These are phyloP conservation scores for Bimastos eiseni DNA, from an alignment of 2,888 invertebrate species.

Conservation along the genomic window DNA sequence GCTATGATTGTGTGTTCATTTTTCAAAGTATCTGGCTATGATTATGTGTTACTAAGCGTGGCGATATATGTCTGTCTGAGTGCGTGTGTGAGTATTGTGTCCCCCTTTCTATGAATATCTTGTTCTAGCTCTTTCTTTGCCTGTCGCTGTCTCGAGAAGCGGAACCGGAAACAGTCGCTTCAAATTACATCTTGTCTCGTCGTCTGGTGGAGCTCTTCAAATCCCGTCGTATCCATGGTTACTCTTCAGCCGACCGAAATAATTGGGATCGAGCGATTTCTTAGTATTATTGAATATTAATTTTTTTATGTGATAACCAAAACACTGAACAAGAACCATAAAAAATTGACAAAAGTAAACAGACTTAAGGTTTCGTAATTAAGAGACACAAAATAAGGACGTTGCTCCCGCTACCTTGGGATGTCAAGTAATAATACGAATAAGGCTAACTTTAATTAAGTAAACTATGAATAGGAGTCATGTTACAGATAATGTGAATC, in stretches of 20 bases:
- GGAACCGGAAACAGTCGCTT: slow-evolving; percentile 2
- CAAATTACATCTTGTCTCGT: background rate
- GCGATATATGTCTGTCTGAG: background rate
- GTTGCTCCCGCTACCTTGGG: too few relatives aligned
- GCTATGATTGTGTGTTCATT: too few relatives aligned
- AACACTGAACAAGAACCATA: too few relatives aligned
- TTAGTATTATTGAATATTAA: too few relatives aligned
- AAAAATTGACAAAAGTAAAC: too few relatives aligned
- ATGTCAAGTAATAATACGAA: too few relatives aligned
- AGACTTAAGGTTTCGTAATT: too few relatives aligned
- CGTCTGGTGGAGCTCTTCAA: background rate
- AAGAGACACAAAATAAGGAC: too few relatives aligned
- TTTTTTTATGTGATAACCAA: too few relatives aligned
- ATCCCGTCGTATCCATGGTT: slow-evolving; percentile 13
- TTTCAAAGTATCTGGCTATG: background rate
- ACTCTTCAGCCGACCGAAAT: background rate
- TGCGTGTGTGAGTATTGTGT: background rate
- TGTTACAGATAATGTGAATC: too few relatives aligned
- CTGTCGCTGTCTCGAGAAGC: background rate
- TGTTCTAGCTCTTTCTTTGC: background rate
- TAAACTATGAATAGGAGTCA: too few relatives aligned
- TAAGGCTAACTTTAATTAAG: too few relatives aligned
- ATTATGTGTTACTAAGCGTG: background rate
- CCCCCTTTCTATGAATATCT: background rate
- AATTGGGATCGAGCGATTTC: background rate